Base-by-base conservation (phyloP, 2,113 vertebrate species). In the Rhinichthys klamathensis region DNA sequence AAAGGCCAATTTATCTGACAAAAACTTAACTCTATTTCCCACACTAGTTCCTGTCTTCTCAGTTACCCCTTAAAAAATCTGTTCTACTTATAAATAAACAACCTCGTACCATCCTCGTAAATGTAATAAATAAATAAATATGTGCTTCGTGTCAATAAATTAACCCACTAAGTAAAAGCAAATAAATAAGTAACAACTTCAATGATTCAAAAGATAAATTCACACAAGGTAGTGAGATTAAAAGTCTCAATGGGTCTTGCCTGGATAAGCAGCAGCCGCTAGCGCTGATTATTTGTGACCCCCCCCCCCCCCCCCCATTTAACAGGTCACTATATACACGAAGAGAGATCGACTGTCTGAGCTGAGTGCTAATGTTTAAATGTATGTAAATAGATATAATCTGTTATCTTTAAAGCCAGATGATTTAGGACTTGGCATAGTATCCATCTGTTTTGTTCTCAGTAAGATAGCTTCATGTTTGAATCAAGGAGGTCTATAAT, bases 51-150 rank as follows among this genome's bases (percentile, higher is more conserved):
- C 27, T 80, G 30, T 75, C 61, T 75, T 23, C 84, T 46, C 65
- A 6, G 12, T 51, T 30, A 11, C 25, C 79, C 38, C 23, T n/a
- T 6, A 1, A 51, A 63, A 80, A 85, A 83, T 21, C 35, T n/a
- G 3, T 74, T 23, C 35, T 25, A 38, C 38, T 25, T n/a, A 30
- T 23, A 78, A 70, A 69, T 30, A 61, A 63, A 41, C 6, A 63
- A 51, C 6, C 61, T 21, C 2, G 1, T 30, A 80, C 16, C 38
- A 2, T 74, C 72, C 61, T 76, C 30, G 35, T 61, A 46, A 46
- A 35, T 27, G 80, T 41, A 87, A 87, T 87, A 84, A 89, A 89
- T 84, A 84, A 89, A 88, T 88, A 88, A 87, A 87, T 84, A 88
- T 79, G 82, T 41, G 25, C 75, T 67, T 74, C 3, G 3, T 61